Conservation (phyloP, 1,140 invertebrate genomes). For the Uloborus diversus region DNA sequence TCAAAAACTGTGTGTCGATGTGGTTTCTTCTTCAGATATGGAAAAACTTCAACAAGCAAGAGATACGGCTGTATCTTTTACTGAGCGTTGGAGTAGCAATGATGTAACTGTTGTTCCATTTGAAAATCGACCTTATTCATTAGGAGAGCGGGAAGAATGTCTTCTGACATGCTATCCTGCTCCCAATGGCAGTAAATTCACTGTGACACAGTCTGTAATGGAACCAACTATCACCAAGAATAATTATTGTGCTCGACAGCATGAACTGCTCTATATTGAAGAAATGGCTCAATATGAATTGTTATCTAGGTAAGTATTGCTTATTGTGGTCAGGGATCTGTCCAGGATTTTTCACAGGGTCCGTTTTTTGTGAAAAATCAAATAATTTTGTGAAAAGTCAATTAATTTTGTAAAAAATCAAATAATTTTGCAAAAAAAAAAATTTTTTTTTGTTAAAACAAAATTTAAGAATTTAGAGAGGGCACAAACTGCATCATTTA, state of each 20-base stretch:
- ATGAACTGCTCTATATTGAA: slow-evolving; percentile 80
- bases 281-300: slow-evolving; percentile 81
- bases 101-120: slow-evolving; percentile 73
- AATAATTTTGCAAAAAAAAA: too few relatives aligned
- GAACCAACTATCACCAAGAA: slow-evolving; percentile 74
- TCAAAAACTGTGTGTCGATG: slow-evolving; percentile 80
- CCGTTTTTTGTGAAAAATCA: too few relatives aligned
- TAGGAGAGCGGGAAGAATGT: slow-evolving; percentile 61
- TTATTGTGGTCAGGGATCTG: too few relatives aligned
- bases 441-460: too few relatives aligned
- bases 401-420: too few relatives aligned
- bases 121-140: slow-evolving; percentile 64
- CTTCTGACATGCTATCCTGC: slow-evolving; percentile 74
- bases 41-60: slow-evolving; percentile 73
- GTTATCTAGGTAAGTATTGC: slow-evolving; percentile 70
- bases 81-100: slow-evolving; percentile 72
- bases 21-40: slow-evolving; percentile 75
- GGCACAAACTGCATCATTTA: too few relatives aligned
- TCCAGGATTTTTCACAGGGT: too few relatives aligned
- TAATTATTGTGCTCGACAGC: slow-evolving; percentile 81
- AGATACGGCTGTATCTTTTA: slow-evolving; percentile 63
- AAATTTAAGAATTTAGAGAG: too few relatives aligned
- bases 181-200: slow-evolving; percentile 74
- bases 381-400: too few relatives aligned
- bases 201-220: slow-evolving; percentile 74